Base-by-base conservation (phyloP, 1,140 invertebrate species). In the Musca vetustissima region DNA sequence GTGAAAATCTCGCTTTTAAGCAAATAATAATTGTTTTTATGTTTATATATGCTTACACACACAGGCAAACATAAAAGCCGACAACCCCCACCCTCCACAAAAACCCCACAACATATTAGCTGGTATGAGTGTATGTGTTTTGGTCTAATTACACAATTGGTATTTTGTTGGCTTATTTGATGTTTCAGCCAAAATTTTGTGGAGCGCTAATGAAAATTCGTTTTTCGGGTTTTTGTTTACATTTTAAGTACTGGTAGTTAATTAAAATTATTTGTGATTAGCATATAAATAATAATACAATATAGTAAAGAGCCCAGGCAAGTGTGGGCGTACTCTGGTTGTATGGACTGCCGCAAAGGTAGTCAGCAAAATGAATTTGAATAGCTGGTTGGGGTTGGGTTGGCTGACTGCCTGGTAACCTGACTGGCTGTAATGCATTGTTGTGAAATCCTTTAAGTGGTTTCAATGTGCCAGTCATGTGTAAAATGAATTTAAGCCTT, bases 1-100 rank as follows among this genome's bases (percentile, higher is more conserved):
- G 57, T 61, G 28, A 61, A 61, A 61, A 61, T 61, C 57, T 61
- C 57, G 57, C 57, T 61, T 61, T 61, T 61, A 61, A 61, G 57
- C 57, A 43, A 61, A 61, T 61, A 61, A 61, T 61, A 61, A 61
- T 61, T 61, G 57, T 61, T 61, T n/a, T 61, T 61, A 43, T 61
- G 17, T 61, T 61, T 36, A 61, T 28, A 59, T 59, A 59, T 15
- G n/a, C 55, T 28, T 59, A 59, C 55, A 17, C 13, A 59, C 55
- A 17, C 13, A 43, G 36, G 36, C 36, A 43, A 43, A 43, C 36
- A 43, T 43, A 13, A 43, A 6, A 43, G 4, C 6, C 36, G 13
- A 28, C 3, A 28, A 22, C 36, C 17, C 36, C 32, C 28, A 43
- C 19, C 36, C 22, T 17, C 28, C 17, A 8, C 28, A 28, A 49